phyloP scores from a whole-genome alignment of 1,140 invertebrate genomes.

The Nephila pilipes region DNA sequence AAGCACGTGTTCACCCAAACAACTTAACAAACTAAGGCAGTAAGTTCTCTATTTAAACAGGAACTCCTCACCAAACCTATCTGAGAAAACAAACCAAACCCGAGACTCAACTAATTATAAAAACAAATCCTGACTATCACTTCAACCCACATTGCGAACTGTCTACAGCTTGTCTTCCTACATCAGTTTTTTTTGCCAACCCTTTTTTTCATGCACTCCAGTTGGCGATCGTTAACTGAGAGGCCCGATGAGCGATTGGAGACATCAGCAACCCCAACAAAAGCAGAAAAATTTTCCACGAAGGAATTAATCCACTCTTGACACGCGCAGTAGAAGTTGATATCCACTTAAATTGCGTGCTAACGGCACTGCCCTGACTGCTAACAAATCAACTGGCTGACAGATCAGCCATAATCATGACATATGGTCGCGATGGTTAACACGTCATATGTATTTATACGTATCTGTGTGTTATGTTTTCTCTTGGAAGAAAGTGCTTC shows the following conservation, averaged over 20 bases:
- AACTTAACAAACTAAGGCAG: not conserved
- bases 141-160: conserved; percentile 17
- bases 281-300: conserved; percentile 36
- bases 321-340: conserved; percentile 25
- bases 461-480: not conserved
- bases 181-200: not conserved
- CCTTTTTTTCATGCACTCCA: not conserved
- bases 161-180: conserved; percentile 1
- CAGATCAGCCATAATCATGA: conserved; percentile 59
- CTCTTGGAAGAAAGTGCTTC: not conserved
- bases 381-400: conserved; percentile 68
- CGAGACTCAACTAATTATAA: conserved; percentile 26
- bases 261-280: not conserved
- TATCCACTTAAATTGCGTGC: conserved; percentile 53
- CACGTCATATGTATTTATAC: conserved; percentile 21
- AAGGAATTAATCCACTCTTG: conserved; percentile 56
- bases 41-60: too few species aligned
- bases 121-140: conserved; percentile 36
- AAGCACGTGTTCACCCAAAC: not conserved
- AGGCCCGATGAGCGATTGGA: conserved; percentile 18
- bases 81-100: conserved; percentile 22
- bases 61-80: not conserved
- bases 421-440: conserved; percentile 32
- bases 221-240: conserved; percentile 2
- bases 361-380: conserved; percentile 32